phyloP scores from a whole-genome alignment of 2,888 invertebrate species.

The Brachypterus glaber region DNA sequence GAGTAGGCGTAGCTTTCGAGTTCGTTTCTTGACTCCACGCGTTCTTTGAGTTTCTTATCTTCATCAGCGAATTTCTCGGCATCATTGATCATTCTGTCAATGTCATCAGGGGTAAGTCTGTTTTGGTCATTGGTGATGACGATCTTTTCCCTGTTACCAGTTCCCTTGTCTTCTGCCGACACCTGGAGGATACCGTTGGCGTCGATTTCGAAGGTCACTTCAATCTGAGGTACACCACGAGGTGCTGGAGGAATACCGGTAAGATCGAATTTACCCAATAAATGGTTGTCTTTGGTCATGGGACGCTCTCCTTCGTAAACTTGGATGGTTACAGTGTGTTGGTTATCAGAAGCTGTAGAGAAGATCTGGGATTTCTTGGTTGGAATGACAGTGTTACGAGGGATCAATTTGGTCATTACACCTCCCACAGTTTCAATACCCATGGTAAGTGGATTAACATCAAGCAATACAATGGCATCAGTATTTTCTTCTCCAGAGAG shows the following conservation, averaged over 20 bases:
- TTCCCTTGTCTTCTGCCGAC: slow-evolving; percentile 98
- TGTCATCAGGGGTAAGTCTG: slow-evolving; percentile 90
- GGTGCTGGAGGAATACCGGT: slow-evolving; percentile 95
- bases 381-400: slow-evolving; percentile 96
- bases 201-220: slow-evolving; percentile 91
- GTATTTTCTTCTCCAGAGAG: slow-evolving; percentile 96
- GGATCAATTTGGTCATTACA: slow-evolving; percentile 98
- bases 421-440: slow-evolving; percentile 99
- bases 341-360: slow-evolving; percentile 98
- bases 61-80: slow-evolving; percentile 99
- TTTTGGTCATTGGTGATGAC: slow-evolving; percentile 99
- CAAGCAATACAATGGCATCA: slow-evolving; percentile 90
- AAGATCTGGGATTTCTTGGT: slow-evolving; percentile 99
- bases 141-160: slow-evolving; percentile 97
- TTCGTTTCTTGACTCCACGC: slow-evolving; percentile 93
- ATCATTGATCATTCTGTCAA: slow-evolving; percentile 98
- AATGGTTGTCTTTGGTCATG: slow-evolving; percentile 99
- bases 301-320: slow-evolving; percentile 99
- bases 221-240: slow-evolving; percentile 87
- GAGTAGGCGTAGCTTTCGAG: slow-evolving; percentile 96
- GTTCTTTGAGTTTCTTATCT: slow-evolving; percentile 92
- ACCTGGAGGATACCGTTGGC: slow-evolving; percentile 93
- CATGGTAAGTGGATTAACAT: slow-evolving; percentile 97
- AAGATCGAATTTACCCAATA: slow-evolving; percentile 95
- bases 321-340: slow-evolving; percentile 97